Evolutionary conservation across 2,888 invertebrate genomes (phyloP), one percentile per base, ranked within the genome.

Genomic region (Oeneis ivallda): DNA sequence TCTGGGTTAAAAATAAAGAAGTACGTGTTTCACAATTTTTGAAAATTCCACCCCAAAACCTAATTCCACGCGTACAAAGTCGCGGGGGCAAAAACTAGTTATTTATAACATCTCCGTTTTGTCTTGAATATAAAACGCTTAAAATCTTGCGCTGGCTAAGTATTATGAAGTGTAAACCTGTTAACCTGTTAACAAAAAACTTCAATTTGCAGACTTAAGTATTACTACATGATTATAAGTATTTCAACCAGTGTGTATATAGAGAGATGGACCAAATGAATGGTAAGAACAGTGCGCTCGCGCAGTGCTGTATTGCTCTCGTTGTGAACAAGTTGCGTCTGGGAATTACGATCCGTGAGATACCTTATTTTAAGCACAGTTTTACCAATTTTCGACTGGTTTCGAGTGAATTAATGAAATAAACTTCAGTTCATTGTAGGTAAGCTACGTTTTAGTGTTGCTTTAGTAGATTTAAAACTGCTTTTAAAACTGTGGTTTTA

Each of bases 261-360:
- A 26, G 19, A 19, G 19, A 19, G 17, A 56, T 8, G 41, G 37
- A 45, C 59, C 19, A 19, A 53, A 13, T 58, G 19, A 49, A 49
- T 57, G 32, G 41, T 32, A 39, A 50, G 59, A 37, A 49, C 49
- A 62, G 37, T 9, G 37, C 37, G 37, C 37, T 8, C 60, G 72
- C 75, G 72, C 73, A 75, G 76, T 74, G 54, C 50, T 65, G 75
- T 76, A 71, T 70, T 68, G 72, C 73, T 74, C 74, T 76, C 76
- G 77, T 72, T 73, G 75, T 71, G 75, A 71, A 69, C 74, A 73
- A 68, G 78, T 75, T 76, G 76, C 75, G 75, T 74, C 50, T 64
- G 58, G 26, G 59, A 63, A 11, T 49, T 10, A 41, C 47, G 11
- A 39, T 45, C 37, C 53, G 43, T 45, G 17, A 47, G 47, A 17